These are phyloP conservation scores for Corythoichthys intestinalis DNA, from an alignment of 2,113 vertebrate genomes.

Conservation along the genomic window DNA sequence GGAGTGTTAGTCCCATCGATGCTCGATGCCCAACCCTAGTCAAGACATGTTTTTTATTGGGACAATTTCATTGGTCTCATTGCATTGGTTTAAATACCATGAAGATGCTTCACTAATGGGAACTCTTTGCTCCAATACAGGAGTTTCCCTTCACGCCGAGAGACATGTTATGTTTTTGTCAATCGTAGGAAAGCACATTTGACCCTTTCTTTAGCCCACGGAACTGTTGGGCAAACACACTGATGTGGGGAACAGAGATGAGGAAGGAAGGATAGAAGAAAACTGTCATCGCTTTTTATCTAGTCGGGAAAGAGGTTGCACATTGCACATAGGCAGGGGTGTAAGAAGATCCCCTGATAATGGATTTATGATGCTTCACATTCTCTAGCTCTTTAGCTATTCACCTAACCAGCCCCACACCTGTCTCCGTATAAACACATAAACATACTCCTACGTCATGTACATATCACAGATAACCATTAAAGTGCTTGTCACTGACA, in stretches of 20 bases:
- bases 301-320: slow-evolving; percentile 34
- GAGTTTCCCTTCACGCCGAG: slow-evolving; percentile 24
- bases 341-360: slow-evolving; percentile 27
- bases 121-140: slow-evolving; percentile 6
- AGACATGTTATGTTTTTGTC: slow-evolving; percentile 14
- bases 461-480: slow-evolving; percentile 43
- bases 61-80: neutral
- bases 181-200: neutral
- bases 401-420: neutral
- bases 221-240: slow-evolving; percentile 27
- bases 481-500: slow-evolving; percentile 6
- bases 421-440: slow-evolving; percentile 17
- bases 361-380: slow-evolving; percentile 33
- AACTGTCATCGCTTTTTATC: slow-evolving; percentile 34
- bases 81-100: slow-evolving; percentile 10
- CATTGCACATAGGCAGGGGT: slow-evolving; percentile 12
- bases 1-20: too few relatives aligned
- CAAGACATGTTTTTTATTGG: slow-evolving; percentile 4
- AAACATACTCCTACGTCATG: slow-evolving; percentile 15
- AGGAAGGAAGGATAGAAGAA: slow-evolving; percentile 19
- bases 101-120: slow-evolving; percentile 16
- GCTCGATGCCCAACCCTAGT: too few relatives aligned
- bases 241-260: slow-evolving; percentile 20
- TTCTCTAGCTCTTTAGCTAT: slow-evolving; percentile 5
- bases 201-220: neutral